A percentile compares a stretch with the other conserved stretches of the same genome.
Evolutionary conservation across 2,888 invertebrate species (phyloP).

Genomic region (Acanthosepion lycidas): DNA sequence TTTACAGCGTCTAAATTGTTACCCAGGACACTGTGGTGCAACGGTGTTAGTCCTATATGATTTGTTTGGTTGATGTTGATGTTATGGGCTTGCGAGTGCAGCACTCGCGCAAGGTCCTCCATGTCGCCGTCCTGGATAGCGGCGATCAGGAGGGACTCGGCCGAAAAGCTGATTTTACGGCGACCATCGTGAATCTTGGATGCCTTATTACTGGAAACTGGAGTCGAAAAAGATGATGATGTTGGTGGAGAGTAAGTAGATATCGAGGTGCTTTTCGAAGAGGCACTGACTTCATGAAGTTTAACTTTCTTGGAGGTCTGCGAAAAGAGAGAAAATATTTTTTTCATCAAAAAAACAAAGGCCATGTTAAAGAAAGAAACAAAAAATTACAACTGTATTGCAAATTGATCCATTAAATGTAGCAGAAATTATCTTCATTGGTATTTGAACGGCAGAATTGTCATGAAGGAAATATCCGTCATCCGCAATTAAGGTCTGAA

Average conservation of each 20-base stretch:
- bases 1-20: slow-evolving; percentile 70
- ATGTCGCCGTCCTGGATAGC: slow-evolving; percentile 70
- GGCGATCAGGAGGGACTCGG: slow-evolving; percentile 67
- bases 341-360: too few relatives aligned
- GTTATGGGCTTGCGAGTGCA: slow-evolving; percentile 54
- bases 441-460: too few relatives aligned
- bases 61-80: slow-evolving; percentile 66
- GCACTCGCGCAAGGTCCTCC: slow-evolving; percentile 61
- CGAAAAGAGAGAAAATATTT: not conserved
- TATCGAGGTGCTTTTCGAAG: not conserved
- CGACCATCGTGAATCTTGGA: slow-evolving; percentile 14
- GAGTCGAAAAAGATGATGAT: not conserved
- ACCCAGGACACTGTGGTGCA: slow-evolving; percentile 68
- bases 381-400: too few relatives aligned
- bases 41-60: slow-evolving; percentile 67
- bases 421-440: too few relatives aligned
- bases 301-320: slow-evolving; percentile 14
- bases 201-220: not conserved
- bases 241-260: not conserved
- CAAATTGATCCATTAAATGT: too few relatives aligned
- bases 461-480: too few relatives aligned
- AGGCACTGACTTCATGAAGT: not conserved
- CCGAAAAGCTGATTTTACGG: slow-evolving; percentile 67
- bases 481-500: too few relatives aligned
- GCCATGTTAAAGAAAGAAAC: too few relatives aligned